Conservation (phyloP, 2,797 vertebrate species). For the Gobionotothen gibberifrons region DNA sequence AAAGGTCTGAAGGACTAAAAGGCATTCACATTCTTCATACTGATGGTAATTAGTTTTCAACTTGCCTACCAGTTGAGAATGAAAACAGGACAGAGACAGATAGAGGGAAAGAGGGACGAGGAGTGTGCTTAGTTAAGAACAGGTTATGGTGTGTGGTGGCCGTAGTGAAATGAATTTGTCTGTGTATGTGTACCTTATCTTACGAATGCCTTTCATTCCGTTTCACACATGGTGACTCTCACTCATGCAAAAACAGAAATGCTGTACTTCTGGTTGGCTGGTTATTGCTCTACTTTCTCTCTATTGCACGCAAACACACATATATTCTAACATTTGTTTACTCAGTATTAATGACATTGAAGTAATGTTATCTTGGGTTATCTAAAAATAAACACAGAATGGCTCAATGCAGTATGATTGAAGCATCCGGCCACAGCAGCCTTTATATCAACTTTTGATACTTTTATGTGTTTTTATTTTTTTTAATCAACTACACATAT, state of each 20-base stretch:
- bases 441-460: not conserved
- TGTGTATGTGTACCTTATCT: constrained; percentile 55
- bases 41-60: constrained; percentile 13
- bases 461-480: not conserved
- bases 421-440: not conserved
- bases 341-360: constrained; percentile 21
- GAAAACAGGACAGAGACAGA: constrained; percentile 13
- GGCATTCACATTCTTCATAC: constrained; percentile 21
- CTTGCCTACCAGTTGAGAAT: constrained; percentile 1
- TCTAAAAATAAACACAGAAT: constrained; percentile 14
- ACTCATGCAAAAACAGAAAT: constrained; percentile 65
- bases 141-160: constrained; percentile 14
- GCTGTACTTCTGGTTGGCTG: constrained; percentile 66
- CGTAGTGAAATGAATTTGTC: constrained; percentile 3
- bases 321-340: constrained; percentile 11
- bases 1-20: constrained; percentile 17
- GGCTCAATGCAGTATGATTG: not conserved
- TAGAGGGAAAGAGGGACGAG: not conserved
- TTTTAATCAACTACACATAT: not conserved
- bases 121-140: constrained; percentile 16
- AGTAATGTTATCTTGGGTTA: constrained; percentile 1
- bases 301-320: constrained; percentile 2
- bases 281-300: constrained; percentile 21
- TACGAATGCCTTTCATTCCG: constrained; percentile 67
- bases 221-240: constrained; percentile 41